Conservation (phyloP, 1,140 invertebrate genomes). For the Batillaria attramentaria region DNA sequence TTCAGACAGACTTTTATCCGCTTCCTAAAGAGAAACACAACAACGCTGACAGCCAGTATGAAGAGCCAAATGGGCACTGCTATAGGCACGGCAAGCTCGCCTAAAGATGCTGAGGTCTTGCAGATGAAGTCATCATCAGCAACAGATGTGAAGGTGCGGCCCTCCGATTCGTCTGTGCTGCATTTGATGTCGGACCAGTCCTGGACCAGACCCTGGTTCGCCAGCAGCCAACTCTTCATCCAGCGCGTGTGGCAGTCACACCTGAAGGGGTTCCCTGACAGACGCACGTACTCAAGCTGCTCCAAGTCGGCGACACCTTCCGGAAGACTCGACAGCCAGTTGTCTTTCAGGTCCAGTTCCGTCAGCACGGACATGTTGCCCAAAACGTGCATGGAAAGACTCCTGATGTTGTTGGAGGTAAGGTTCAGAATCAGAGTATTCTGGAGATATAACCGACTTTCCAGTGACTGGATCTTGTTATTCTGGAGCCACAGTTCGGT, state of each 20-base stretch:
- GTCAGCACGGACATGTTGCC: conserved; percentile 7
- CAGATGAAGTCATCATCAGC: conserved; percentile 53
- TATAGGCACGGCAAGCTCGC: conserved; percentile 43
- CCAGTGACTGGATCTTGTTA: conserved; percentile 49
- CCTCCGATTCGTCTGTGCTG: conserved; percentile 46
- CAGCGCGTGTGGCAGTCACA: conserved; percentile 55
- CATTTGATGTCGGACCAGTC: conserved; percentile 45
- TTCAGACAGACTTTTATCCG: conserved; percentile 54
- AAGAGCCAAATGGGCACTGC: conserved; percentile 35
- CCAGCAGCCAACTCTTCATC: conserved; percentile 54
- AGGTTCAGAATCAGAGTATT: conserved; percentile 33
- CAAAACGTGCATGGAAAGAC: conserved; percentile 25
- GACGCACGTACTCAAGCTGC: conserved; percentile 15
- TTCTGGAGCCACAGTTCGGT: conserved; percentile 53
- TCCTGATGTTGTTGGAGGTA: conserved; percentile 39
- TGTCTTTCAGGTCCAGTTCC: conserved; percentile 42
- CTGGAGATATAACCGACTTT: conserved; percentile 11
- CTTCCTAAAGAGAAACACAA: conserved; percentile 41
- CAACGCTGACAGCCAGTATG: conserved; percentile 21
- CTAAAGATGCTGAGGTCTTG: conserved; percentile 35
- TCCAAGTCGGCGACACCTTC: conserved; percentile 5
- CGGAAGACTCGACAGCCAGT: conserved; percentile 47
- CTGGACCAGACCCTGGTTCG: conserved; percentile 10
- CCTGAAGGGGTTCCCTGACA: conserved; percentile 50
- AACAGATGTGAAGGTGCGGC: conserved; percentile 42